Percentiles rank a stretch among this genome's conserved stretches.
phyloP scores from a whole-genome alignment of 2,888 invertebrate species.

The Cephus pygmeus region DNA sequence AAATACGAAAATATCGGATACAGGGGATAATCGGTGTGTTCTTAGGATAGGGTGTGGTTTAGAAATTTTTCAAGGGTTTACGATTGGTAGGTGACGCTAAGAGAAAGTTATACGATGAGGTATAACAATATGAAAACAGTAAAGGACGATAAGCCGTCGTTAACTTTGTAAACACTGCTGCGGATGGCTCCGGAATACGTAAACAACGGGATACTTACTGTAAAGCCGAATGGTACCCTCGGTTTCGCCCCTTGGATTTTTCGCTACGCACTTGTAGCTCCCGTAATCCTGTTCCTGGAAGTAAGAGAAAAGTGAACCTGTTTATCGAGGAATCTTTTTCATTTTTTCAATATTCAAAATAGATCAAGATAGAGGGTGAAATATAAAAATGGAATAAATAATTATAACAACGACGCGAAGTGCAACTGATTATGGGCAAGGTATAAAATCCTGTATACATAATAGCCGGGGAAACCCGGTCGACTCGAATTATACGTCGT shows the following conservation, averaged over 20 bases:
- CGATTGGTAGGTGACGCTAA: too few relatives aligned
- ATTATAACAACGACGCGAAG: neutral
- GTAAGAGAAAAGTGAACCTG: conserved; percentile 18
- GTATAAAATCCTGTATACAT: neutral
- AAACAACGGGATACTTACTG: conserved; percentile 74
- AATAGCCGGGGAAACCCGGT: neutral
- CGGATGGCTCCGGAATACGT: conserved; percentile 26
- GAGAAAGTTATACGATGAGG: too few relatives aligned
- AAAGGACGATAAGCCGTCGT: conserved; percentile 35
- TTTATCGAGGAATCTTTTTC: neutral
- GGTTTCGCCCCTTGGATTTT: conserved; percentile 91
- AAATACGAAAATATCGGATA: too few relatives aligned
- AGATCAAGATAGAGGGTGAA: neutral
- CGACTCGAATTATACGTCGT: neutral
- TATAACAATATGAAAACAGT: conserved; percentile 4
- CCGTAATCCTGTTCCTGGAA: conserved; percentile 82
- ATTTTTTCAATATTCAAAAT: neutral
- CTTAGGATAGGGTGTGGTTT: too few relatives aligned
- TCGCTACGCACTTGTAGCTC: conserved; percentile 88
- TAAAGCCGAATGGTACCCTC: conserved; percentile 90
- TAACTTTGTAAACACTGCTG: conserved; percentile 38
- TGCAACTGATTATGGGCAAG: neutral
- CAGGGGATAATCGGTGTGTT: too few relatives aligned
- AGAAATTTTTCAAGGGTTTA: too few relatives aligned
- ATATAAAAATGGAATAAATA: neutral